phyloP scores from a whole-genome alignment of 2,888 invertebrate species.

The Nomada ruficornis region DNA sequence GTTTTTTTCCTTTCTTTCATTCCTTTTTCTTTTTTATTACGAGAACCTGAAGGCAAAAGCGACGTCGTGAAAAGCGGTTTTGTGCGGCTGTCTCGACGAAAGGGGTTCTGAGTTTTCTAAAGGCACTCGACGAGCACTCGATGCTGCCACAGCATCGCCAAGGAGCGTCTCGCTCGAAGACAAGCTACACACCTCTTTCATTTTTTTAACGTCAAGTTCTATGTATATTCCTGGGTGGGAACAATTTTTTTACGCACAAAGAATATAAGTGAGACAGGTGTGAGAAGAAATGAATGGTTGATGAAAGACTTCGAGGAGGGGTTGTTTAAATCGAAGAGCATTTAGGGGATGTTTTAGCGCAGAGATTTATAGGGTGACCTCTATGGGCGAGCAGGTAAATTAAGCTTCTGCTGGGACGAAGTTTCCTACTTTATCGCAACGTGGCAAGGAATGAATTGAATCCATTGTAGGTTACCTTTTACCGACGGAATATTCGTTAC shows the following conservation, averaged over 20 bases:
- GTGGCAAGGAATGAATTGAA: neutral
- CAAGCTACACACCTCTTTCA: conserved; percentile 34
- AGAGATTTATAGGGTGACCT: neutral
- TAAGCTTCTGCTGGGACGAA: neutral
- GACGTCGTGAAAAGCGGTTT: conserved; percentile 76
- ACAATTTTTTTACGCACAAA: neutral
- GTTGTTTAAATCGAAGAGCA: neutral
- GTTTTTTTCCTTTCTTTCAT: conserved; percentile 23
- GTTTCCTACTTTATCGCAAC: conserved; percentile 35
- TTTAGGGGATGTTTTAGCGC: neutral
- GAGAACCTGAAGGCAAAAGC: conserved; percentile 69
- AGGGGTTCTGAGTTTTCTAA: conserved; percentile 74
- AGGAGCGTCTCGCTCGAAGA: conserved; percentile 55
- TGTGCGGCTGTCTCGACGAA: conserved; percentile 58
- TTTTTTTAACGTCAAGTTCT: conserved; percentile 5
- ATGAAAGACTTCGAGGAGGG: neutral
- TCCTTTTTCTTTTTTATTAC: conserved; percentile 38
- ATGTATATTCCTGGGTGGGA: neutral
- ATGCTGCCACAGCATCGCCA: conserved; percentile 52
- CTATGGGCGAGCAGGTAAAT: neutral
- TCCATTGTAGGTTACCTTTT: conserved; percentile 17
- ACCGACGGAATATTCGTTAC: conserved; percentile 25
- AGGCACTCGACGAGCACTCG: conserved; percentile 75
- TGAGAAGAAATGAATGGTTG: neutral
- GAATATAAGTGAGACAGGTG: neutral